phyloP scores from a whole-genome alignment of 2,113 vertebrate genomes.

The Grus americana region DNA sequence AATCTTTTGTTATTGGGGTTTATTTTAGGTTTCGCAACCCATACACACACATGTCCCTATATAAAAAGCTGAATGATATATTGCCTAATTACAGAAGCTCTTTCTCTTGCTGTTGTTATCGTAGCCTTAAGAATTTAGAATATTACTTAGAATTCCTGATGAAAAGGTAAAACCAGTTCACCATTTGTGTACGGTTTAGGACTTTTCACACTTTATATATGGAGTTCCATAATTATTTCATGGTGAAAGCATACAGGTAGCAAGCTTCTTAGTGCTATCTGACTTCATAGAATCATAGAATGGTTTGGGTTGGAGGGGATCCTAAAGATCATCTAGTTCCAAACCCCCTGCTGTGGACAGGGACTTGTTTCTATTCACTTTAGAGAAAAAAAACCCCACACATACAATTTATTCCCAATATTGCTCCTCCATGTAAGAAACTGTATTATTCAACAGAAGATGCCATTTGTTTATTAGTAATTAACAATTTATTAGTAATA shows the following conservation, averaged over 20 bases:
- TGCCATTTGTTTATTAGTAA: not conserved
- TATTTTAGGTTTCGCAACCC: not conserved
- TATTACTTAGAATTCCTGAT: not conserved
- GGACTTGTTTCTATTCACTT: not conserved
- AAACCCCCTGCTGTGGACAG: too few species aligned
- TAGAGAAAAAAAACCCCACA: not conserved
- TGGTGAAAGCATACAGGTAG: not conserved
- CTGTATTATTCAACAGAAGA: not conserved
- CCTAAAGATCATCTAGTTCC: too few species aligned
- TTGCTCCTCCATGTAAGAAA: not conserved
- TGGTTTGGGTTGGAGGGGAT: too few species aligned
- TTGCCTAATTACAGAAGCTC: not conserved
- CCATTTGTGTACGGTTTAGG: not conserved
- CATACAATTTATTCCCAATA: not conserved
- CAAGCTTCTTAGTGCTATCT: not conserved
- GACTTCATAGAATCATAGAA: not conserved
- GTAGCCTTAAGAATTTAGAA: not conserved
- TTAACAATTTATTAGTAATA: not conserved
- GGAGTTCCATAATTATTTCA: not conserved
- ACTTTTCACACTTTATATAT: not conserved
- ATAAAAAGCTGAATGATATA: not conserved
- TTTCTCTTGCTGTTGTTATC: not conserved
- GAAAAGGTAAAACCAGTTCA: not conserved
- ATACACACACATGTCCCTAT: fast-evolving
- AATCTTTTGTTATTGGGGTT: not conserved